Evolutionary conservation across 1,140 invertebrate species (phyloP).

Genomic region (Drosophila melanogaster): DNA sequence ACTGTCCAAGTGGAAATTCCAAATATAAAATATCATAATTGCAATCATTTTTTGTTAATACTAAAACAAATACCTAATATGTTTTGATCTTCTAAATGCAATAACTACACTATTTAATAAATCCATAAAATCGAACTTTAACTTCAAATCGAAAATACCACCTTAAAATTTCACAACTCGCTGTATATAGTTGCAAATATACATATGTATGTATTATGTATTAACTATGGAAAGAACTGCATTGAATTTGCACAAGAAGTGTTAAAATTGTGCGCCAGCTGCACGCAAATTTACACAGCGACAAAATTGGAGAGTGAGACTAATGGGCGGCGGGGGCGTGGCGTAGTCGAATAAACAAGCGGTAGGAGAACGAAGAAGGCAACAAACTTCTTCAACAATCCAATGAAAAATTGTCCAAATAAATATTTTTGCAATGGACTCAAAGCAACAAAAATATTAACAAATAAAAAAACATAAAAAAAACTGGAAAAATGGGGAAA

Average conservation of each 20-base stretch:
- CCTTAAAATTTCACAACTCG: constrained; percentile 2
- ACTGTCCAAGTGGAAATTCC: background rate
- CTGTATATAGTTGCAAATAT: constrained; percentile 27
- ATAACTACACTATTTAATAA: no score
- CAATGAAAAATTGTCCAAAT: constrained; percentile 52
- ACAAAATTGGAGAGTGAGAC: background rate
- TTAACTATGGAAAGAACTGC: constrained; percentile 37
- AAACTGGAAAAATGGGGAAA: background rate
- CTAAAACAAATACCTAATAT: no score
- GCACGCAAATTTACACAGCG: constrained; percentile 56
- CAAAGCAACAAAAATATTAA: constrained; percentile 14
- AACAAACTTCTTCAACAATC: constrained; percentile 33
- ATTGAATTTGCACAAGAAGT: constrained; percentile 74
- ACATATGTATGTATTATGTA: constrained; percentile 17
- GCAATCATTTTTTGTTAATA: no score
- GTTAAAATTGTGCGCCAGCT: constrained; percentile 70
- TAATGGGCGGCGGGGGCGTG: background rate
- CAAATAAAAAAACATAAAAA: constrained; percentile 3
- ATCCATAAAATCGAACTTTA: background rate
- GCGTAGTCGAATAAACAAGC: constrained; percentile 9
- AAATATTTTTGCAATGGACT: constrained; percentile 45
- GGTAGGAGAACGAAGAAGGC: background rate
- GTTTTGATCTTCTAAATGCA: no score
- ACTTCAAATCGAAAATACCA: no score
- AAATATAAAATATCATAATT: no score